Evolutionary conservation across 2,113 vertebrate species (phyloP), one percentile per base, ranked within the genome.

Genomic region (Nestor notabilis): DNA sequence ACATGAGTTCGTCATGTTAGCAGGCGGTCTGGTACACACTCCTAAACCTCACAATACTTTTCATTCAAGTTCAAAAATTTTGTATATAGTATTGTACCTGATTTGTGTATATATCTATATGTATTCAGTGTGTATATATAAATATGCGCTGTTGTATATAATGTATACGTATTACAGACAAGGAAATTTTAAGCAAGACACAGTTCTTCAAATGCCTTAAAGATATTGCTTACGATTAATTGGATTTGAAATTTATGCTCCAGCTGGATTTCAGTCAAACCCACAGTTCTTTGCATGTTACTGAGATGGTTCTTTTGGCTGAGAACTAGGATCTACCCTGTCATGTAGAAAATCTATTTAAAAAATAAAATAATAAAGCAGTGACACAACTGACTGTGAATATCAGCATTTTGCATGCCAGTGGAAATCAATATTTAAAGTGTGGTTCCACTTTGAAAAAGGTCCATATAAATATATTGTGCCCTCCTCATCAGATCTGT

Each of bases 241-340:
- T 94, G 55, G 69, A 87, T 96, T 92, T 90, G 76, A 96, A 95
- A 84, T 89, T 77, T 92, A 83, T 93, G 76, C 80, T 94, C 64
- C 88, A 78, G 79, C 86, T 97, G 97, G 95, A 94, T 78, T 96
- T 94, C 55, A 78, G 90, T 96, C 97, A 97, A 96, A 94, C 79
- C 97, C 90, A 92, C 85, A 92, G 93, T 78, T 90, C 93, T 66
- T 52, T 86, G 87, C 76, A 95, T 89, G 96, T 94, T 95, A 96
- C 88, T 64, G 90, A 97, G 95, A 95, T 96, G 93, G 88, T 94
- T 94, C 92, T 95, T 93, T 97, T 96, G 97, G 96, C 96, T 92
- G 90, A 94, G 90, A 94, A 90, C 47, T 81, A 88, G 68, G 71
- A 88, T 83, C 72, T 94, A 93, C 47, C 50, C 65, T 92, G 94